phyloP scores from a whole-genome alignment of 37 sponge, comb jelly and placozoan genomes.

The Eunapius fragilis region DNA sequence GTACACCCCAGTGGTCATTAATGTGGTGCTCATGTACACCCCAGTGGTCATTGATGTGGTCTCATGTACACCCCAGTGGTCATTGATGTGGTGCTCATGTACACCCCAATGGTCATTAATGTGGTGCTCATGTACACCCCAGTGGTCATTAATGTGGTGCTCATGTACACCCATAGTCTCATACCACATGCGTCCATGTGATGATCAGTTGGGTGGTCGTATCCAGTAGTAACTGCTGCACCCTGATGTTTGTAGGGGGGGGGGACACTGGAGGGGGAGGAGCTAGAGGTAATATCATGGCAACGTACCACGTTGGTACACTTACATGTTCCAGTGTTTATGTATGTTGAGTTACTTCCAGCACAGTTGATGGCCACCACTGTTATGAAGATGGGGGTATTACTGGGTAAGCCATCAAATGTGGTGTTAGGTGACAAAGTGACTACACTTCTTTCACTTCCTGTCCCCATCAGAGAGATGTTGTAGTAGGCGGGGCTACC shows the following conservation, averaged over 20 bases:
- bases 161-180: too few species aligned
- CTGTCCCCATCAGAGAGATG: neutral
- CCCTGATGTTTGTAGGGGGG: neutral
- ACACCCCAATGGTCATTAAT: too few species aligned
- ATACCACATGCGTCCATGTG: neutral
- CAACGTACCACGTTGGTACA: neutral
- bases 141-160: too few species aligned
- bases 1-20: too few species aligned
- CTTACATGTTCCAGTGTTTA: neutral
- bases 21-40: too few species aligned
- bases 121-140: too few species aligned
- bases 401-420: neutral
- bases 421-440: neutral
- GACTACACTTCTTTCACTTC: neutral
- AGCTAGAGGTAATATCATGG: neutral
- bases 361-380: neutral
- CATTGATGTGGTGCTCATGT: too few species aligned
- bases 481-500: neutral
- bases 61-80: too few species aligned
- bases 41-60: too few species aligned
- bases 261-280: neutral
- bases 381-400: neutral
- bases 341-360: neutral
- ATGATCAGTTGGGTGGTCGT: neutral
- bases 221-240: neutral